Conservation (phyloP, 1,140 invertebrate genomes). For the Lanistes nyassanus region DNA sequence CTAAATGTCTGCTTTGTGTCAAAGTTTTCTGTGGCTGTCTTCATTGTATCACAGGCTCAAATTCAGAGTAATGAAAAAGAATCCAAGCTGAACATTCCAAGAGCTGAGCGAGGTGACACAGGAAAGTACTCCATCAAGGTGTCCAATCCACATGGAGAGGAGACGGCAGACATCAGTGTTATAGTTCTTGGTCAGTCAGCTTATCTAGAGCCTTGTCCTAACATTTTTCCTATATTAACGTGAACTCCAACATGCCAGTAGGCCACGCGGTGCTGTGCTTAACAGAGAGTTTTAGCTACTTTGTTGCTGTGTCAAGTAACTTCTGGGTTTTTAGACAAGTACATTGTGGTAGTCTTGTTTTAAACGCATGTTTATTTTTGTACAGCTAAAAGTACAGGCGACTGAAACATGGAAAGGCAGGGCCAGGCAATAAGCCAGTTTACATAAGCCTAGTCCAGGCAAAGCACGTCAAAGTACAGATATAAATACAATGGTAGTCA, state of each 20-base stretch:
- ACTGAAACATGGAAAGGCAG: no score
- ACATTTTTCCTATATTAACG: no score
- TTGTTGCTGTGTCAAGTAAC: neutral
- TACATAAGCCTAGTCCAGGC: no score
- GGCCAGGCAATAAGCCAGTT: no score
- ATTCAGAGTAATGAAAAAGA: conserved; percentile 74
- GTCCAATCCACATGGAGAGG: conserved; percentile 88
- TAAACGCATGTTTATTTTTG: no score
- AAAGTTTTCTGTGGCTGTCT: conserved; percentile 7
- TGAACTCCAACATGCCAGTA: no score
- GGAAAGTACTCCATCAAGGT: conserved; percentile 93
- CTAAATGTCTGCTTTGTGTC: neutral
- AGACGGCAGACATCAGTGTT: conserved; percentile 93
- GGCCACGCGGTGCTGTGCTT: neutral
- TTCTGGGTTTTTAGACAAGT: no score
- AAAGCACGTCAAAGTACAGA: no score
- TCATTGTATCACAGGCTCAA: conserved; percentile 41
- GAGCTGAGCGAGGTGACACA: conserved; percentile 88
- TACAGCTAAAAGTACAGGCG: no score
- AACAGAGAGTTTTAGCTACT: neutral
- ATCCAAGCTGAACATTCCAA: conserved; percentile 87
- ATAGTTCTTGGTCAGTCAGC: conserved; percentile 82
- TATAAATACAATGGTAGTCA: no score
- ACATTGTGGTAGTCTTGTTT: no score
- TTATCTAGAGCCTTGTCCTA: neutral